Base-by-base conservation (phyloP, 2,113 vertebrate species). In the Nematolebias whitei region DNA sequence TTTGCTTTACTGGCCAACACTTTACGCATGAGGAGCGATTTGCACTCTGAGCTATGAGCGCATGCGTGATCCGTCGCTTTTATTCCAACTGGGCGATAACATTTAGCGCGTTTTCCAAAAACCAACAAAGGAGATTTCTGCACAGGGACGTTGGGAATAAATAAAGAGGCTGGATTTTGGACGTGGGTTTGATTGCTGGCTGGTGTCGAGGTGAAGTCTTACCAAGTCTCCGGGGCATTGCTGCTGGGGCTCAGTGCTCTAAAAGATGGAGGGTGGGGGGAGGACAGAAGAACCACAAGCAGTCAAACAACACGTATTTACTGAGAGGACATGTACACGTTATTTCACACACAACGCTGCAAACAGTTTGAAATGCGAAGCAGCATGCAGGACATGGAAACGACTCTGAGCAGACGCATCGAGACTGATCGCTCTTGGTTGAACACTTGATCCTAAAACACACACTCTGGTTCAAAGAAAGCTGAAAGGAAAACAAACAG, bases 171-270 rank as follows among this genome's bases (percentile, higher is more conserved):
- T 24, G 22, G 55, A 43, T 44, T 35, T 32, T 51, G 3, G 47
- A 29, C 26, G 50, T 24, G 41, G 57, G 39, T 60, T 51, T 72
- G 51, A 59, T 52, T 52, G 39, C 53, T 56, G 60, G 68, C 2
- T 23, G 0, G 62, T 65, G 69, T 78, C 8, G 40, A 43, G 79
- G 70, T 51, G 68, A 74, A 61, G 54, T 83, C 90, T 92, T 90
- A 93, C 92, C 91, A 81, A 71, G 68, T 92, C 91, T 88, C 80
- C 74, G 76, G 75, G 78, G 68, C 60, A 63, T 48, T 89, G 90
- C 78, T 72, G 80, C 86, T 85, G 84, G 64, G 81, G 71, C 66
- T 91, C 89, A 11, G 84, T 64, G 4, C 56, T 91, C 91, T 92
- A 76, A 67, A 87, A 69, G 79, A 77, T 23, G 59, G 49, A 74